These are phyloP conservation scores for Pollachius pollachius DNA, from an alignment of 2,113 vertebrate species.

Conservation along the genomic window DNA sequence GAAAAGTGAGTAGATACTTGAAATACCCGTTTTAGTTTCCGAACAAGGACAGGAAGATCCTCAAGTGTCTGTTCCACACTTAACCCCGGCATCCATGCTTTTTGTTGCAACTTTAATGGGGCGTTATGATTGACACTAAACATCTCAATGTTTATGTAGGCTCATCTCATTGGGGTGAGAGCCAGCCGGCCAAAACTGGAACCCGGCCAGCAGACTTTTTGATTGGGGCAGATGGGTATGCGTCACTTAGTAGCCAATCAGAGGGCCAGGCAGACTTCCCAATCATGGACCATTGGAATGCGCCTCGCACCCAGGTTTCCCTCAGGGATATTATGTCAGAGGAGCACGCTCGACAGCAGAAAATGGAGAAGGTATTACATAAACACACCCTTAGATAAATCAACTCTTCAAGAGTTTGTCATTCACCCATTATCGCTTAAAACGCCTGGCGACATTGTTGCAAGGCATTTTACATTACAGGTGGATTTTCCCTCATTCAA, in stretches of 20 bases:
- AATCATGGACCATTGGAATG: conserved; percentile 89
- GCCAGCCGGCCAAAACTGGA: conserved; percentile 13
- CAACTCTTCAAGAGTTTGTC: not conserved
- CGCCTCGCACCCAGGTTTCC: conserved; percentile 80
- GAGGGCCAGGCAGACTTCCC: conserved; percentile 65
- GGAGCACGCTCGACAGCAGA: conserved; percentile 87
- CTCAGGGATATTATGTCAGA: conserved; percentile 93
- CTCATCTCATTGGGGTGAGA: conserved; percentile 50
- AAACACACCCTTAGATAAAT: not conserved
- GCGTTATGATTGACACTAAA: conserved; percentile 2
- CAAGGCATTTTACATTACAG: too few relatives aligned
- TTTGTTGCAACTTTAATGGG: not conserved
- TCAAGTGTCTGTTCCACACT: not conserved
- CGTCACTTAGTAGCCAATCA: conserved; percentile 36
- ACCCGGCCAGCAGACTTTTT: conserved; percentile 26
- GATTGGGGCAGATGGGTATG: conserved; percentile 41
- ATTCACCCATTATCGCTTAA: too few relatives aligned
- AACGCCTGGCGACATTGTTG: too few relatives aligned
- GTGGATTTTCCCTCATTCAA: too few relatives aligned
- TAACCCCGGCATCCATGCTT: not conserved
- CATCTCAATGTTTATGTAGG: conserved; percentile 33
- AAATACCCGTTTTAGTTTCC: not conserved
- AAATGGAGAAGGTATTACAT: conserved; percentile 77
- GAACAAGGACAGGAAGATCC: not conserved
- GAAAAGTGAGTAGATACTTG: conserved; percentile 73